Evolutionary conservation across 2,888 invertebrate species (phyloP), one percentile per base, ranked within the genome.

Genomic region (Folsomia candida): DNA sequence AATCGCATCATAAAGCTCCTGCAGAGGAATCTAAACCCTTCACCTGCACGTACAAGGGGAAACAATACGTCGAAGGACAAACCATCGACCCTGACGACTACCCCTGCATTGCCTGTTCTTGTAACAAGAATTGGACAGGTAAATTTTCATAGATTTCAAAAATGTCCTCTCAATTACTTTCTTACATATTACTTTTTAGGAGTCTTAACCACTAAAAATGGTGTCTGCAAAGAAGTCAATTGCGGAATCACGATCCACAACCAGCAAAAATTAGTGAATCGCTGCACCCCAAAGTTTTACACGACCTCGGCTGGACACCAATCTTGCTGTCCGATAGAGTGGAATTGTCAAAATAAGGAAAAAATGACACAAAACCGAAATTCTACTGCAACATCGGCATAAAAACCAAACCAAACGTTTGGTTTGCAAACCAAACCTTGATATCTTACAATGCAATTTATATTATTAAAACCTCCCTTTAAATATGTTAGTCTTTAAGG

Each of bases 321-420:
- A 9, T 71, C 73, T n/a, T 78, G 78, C 59, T 78, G 78, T 64
- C 78, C 78, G n/a, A 78, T 76, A 59, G 72, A 75, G 9, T 78
- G 76, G 76, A 72, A 75, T 18, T 78, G 78, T 58, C 58, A 54
- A 22, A 37, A 4, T 37, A n/a, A n/a, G n/a, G n/a, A n/a, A n/a
- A n/a, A n/a, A n/a, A n/a, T n/a, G n/a, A n/a, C n/a, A n/a, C n/a
- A n/a, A n/a, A n/a, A 14, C 14, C 14, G 11, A 47, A 47, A 14
- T 47, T 47, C 51, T 47, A 14, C 11, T 47, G 51, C 11, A 47
- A 47, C n/a, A n/a, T n/a, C n/a, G n/a, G n/a, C n/a, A n/a, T n/a
- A n/a, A n/a, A n/a, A n/a, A n/a, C n/a, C n/a, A n/a, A n/a, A n/a
- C n/a, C n/a, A n/a, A n/a, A n/a, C n/a, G n/a, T n/a, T n/a, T n/a